A percentile compares a stretch with the other conserved stretches of the same genome.
These are phyloP conservation scores for Drosophila ohnishii DNA, from an alignment of 1,140 invertebrate genomes.

Conservation along the genomic window DNA sequence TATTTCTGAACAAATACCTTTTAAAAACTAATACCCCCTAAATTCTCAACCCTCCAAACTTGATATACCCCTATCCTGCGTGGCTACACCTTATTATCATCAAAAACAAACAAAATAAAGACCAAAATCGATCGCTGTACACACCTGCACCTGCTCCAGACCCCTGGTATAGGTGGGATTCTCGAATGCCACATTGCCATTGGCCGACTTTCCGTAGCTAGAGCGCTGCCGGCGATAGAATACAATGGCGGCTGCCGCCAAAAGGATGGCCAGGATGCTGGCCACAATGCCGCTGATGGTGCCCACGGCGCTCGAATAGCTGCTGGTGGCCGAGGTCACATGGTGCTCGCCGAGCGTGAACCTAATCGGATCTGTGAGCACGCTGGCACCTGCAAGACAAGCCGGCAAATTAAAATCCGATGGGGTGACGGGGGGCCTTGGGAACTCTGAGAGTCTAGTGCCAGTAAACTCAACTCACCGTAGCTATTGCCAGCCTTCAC, in stretches of 20 bases:
- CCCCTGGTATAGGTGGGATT: constrained; percentile 93
- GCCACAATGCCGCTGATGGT: constrained; percentile 87
- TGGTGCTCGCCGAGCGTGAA: constrained; percentile 89
- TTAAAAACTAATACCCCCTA: no score
- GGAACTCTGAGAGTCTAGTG: neutral
- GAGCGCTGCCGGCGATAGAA: constrained; percentile 87
- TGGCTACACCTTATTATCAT: neutral
- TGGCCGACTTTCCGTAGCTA: constrained; percentile 84
- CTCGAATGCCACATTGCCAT: constrained; percentile 90
- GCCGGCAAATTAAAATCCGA: constrained; percentile 62
- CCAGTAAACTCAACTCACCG: constrained; percentile 81
- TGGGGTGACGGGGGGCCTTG: neutral
- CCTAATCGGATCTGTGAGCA: constrained; percentile 88
- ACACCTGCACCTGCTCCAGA: constrained; percentile 88
- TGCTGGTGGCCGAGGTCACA: constrained; percentile 85
- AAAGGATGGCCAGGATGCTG: constrained; percentile 86
- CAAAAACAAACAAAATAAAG: constrained; percentile 19
- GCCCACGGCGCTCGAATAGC: constrained; percentile 85
- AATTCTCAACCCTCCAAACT: neutral
- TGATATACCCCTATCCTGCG: neutral
- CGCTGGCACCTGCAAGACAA: constrained; percentile 87
- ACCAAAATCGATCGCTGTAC: constrained; percentile 56
- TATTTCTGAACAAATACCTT: no score
- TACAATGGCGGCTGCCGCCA: constrained; percentile 86
- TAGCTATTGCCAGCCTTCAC: constrained; percentile 91